These are phyloP conservation scores for Ascaphus truei DNA, from an alignment of 2,113 vertebrate genomes.

Conservation along the genomic window DNA sequence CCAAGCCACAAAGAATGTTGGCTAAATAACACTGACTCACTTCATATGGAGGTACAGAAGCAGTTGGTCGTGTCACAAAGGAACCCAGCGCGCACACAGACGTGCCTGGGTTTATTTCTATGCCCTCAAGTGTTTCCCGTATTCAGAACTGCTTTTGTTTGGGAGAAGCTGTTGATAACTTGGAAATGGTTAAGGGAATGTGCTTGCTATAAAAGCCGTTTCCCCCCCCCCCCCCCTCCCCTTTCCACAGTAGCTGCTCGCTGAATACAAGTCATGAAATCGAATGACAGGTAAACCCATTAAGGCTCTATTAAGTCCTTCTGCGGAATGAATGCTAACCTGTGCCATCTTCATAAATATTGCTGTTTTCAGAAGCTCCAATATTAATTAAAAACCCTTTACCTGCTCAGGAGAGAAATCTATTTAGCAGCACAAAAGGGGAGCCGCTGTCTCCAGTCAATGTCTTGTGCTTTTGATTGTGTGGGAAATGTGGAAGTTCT, in stretches of 20 bases:
- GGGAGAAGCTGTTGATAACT: constrained; percentile 83
- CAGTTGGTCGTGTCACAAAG: constrained; percentile 77
- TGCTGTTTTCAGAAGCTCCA: constrained; percentile 81
- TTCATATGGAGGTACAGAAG: constrained; percentile 65
- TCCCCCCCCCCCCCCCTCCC: constrained; percentile 56
- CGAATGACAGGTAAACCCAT: constrained; percentile 89
- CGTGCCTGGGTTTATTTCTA: constrained; percentile 63
- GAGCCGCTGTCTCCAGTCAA: constrained; percentile 64
- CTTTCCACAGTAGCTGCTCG: constrained; percentile 66
- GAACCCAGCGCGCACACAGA: constrained; percentile 62
- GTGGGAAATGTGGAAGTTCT: constrained; percentile 60
- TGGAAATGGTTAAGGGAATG: constrained; percentile 94
- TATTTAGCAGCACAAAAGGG: constrained; percentile 79
- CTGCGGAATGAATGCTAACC: constrained; percentile 86
- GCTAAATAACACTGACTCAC: constrained; percentile 90
- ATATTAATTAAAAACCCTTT: constrained; percentile 96
- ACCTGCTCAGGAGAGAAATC: constrained; percentile 77
- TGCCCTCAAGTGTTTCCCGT: constrained; percentile 84
- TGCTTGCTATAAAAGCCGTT: constrained; percentile 64
- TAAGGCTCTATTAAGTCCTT: constrained; percentile 90
- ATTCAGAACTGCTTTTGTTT: constrained; percentile 90
- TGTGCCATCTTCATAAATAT: constrained; percentile 86
- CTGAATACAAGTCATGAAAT: constrained; percentile 84
- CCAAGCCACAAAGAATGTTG: constrained; percentile 93
- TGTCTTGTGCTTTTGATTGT: constrained; percentile 56